These are phyloP conservation scores for Mus spretus DNA, from an alignment of 2,797 vertebrate genomes.

Conservation along the genomic window DNA sequence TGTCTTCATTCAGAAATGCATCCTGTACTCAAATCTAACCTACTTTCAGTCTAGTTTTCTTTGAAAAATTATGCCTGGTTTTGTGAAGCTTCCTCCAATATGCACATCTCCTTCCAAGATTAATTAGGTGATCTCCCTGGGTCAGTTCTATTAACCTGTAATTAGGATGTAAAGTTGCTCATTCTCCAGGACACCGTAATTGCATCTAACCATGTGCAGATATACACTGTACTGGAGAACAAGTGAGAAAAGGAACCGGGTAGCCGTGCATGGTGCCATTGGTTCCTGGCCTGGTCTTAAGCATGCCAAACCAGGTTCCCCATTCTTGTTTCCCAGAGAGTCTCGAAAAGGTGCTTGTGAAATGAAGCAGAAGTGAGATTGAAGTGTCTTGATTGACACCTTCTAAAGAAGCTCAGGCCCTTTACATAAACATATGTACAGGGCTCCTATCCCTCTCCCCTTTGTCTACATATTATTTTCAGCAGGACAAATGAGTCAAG, in stretches of 20 bases:
- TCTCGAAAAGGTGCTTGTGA: not conserved
- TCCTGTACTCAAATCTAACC: not conserved
- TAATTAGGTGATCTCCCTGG: conserved; percentile 60
- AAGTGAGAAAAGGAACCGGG: not conserved
- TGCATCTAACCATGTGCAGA: conserved; percentile 21
- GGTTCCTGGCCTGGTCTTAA: not conserved
- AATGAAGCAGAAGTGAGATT: not conserved
- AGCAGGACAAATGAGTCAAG: not conserved
- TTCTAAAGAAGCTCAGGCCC: not conserved
- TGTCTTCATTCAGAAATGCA: conserved; percentile 26
- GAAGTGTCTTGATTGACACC: not conserved
- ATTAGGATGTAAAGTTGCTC: conserved; percentile 72
- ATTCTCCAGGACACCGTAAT: conserved; percentile 55
- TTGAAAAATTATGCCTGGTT: not conserved
- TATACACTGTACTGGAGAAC: not conserved
- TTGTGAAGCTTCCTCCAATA: conserved; percentile 43
- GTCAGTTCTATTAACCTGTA: conserved; percentile 77
- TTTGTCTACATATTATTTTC: not conserved
- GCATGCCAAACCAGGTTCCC: fast-evolving
- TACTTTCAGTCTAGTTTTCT: not conserved
- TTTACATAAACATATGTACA: not conserved
- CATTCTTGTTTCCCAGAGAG: not conserved
- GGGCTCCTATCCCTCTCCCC: not conserved
- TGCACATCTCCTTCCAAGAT: conserved; percentile 48
- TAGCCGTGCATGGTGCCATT: not conserved